These are phyloP conservation scores for Ceyx erithaca DNA, from an alignment of 2,797 vertebrate genomes.

Conservation along the genomic window DNA sequence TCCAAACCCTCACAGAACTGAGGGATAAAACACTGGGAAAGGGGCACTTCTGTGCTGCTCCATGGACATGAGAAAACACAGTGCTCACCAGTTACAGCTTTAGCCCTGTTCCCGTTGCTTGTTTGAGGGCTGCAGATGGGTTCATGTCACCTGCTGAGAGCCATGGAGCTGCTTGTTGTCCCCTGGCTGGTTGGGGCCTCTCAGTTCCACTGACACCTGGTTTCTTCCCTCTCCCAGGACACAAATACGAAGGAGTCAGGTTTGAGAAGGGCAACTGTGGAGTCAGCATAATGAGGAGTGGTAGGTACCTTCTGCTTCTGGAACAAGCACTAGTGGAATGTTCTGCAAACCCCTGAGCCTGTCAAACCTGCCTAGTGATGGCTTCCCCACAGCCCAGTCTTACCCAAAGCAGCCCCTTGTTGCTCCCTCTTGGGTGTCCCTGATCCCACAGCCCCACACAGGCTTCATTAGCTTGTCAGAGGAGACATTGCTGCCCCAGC, in stretches of 20 bases:
- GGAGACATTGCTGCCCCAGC: background rate
- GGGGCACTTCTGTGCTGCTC: background rate
- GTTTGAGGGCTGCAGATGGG: background rate
- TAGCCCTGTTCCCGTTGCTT: background rate
- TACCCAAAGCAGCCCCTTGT: background rate
- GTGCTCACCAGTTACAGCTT: background rate
- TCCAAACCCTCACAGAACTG: background rate
- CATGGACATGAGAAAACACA: background rate
- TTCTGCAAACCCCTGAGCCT: background rate
- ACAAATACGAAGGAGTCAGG: constrained; percentile 94
- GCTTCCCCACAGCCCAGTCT: too few species aligned
- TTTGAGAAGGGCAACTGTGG: constrained; percentile 94
- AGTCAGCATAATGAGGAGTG: constrained; percentile 92
- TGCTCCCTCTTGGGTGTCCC: background rate
- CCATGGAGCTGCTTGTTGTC: accelerated
- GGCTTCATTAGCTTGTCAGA: background rate
- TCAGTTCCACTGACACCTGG: background rate
- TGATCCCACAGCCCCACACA: background rate
- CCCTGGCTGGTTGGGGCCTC: accelerated
- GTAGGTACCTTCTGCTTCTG: constrained; percentile 75
- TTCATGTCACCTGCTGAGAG: background rate
- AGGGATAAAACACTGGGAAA: background rate
- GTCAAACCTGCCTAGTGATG: background rate
- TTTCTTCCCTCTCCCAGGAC: constrained; percentile 79
- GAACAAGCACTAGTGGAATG: background rate